These are phyloP conservation scores for Oenanthe melanoleuca DNA, from an alignment of 2,113 vertebrate species.

Conservation along the genomic window DNA sequence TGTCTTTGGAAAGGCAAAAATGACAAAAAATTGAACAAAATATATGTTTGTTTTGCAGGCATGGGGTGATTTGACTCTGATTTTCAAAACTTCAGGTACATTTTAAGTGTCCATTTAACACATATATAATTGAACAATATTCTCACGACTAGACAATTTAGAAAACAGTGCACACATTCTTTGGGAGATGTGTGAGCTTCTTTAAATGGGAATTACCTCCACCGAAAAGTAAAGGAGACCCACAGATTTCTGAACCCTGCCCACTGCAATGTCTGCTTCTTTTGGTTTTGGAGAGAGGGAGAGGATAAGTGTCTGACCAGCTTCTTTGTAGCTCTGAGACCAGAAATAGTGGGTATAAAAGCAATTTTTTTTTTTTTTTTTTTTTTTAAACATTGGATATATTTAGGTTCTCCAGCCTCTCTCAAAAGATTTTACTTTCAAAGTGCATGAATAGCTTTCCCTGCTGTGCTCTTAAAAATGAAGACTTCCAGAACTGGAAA, in stretches of 20 bases:
- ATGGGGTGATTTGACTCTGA: fast-evolving
- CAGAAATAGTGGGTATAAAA: neutral
- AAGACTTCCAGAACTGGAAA: neutral
- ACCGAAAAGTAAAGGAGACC: neutral
- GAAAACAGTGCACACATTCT: neutral
- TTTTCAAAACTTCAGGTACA: neutral
- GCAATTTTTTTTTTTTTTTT: neutral
- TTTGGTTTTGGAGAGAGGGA: neutral
- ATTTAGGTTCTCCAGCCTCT: neutral
- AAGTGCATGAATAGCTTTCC: neutral
- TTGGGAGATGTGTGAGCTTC: neutral
- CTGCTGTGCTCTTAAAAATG: neutral
- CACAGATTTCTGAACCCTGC: neutral
- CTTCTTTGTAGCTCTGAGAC: neutral
- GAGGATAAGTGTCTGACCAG: neutral
- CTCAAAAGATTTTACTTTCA: neutral
- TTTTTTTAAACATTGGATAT: neutral
- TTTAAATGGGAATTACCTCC: neutral
- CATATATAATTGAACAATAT: neutral
- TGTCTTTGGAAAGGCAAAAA: neutral
- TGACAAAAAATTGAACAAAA: neutral
- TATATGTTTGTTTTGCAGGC: fast-evolving
- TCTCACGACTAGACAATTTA: neutral
- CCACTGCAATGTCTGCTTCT: neutral
- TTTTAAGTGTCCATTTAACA: neutral